phyloP scores from a whole-genome alignment of 2,797 vertebrate species.

The Pipistrellus kuhlii region DNA sequence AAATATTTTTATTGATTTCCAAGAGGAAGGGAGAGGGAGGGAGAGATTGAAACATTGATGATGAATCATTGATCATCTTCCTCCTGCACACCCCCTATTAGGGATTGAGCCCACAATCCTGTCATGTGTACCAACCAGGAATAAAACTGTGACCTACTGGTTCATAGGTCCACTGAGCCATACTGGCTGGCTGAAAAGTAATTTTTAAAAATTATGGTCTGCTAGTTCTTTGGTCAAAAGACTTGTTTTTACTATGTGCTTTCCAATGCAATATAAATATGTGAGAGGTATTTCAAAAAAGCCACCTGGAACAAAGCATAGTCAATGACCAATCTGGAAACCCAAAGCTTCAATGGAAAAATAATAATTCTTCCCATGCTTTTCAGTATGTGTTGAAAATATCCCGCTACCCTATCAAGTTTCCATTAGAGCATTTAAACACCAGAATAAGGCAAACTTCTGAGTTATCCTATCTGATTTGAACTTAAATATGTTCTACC shows the following conservation, averaged over 20 bases:
- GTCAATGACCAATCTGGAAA: neutral
- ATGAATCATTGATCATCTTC: no score
- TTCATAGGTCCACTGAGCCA: no score
- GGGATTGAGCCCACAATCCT: no score
- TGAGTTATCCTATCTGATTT: conserved; percentile 1
- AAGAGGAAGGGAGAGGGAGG: no score
- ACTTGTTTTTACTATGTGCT: neutral
- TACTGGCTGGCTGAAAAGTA: neutral
- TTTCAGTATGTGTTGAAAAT: no score
- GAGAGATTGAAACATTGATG: neutral
- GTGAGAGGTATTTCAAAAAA: neutral
- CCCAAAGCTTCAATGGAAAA: conserved; percentile 15
- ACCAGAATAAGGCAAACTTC: neutral
- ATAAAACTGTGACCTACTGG: no score
- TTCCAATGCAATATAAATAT: neutral
- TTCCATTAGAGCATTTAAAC: conserved; percentile 11
- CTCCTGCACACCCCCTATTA: no score
- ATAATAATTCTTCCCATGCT: neutral
- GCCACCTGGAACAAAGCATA: neutral
- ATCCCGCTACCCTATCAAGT: neutral
- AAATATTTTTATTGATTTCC: neutral
- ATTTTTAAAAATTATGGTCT: neutral
- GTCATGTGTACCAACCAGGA: fast-evolving
- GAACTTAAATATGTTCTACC: neutral
- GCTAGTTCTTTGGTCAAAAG: neutral